Conservation (phyloP, 1,140 invertebrate genomes). For the Tetragonula clypearis region DNA sequence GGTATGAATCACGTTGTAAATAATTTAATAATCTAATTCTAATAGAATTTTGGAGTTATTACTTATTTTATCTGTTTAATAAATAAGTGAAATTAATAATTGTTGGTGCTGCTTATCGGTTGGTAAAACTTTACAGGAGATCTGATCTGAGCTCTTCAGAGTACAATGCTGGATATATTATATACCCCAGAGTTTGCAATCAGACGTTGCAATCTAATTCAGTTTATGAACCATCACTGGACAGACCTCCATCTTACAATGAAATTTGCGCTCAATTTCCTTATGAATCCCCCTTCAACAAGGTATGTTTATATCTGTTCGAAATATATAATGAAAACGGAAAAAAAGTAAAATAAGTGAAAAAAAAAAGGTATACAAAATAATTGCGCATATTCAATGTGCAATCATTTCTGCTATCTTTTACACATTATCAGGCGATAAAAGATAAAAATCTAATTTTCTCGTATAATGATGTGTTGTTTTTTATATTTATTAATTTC, state of each 20-base stretch:
- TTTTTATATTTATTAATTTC: background rate
- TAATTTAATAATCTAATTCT: background rate
- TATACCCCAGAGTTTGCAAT: too few species aligned
- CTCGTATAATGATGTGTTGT: background rate
- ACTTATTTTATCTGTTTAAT: background rate
- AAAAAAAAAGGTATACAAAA: background rate
- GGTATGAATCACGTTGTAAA: constrained; percentile 36
- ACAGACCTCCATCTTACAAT: constrained; percentile 45
- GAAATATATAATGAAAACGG: background rate
- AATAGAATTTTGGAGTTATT: background rate
- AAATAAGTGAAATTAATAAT: background rate
- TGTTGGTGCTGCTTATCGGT: background rate
- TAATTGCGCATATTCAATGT: background rate
- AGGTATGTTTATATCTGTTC: constrained; percentile 45
- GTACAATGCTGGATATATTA: too few species aligned
- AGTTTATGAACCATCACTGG: background rate
- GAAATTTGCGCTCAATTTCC: constrained; percentile 1
- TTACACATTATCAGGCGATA: background rate
- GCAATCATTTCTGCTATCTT: background rate
- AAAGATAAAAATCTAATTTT: constrained; percentile 15
- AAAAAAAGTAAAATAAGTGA: background rate
- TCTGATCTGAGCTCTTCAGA: background rate
- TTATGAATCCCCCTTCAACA: constrained; percentile 45
- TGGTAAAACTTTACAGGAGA: background rate
- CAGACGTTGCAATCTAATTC: background rate